Base-by-base conservation (phyloP, 1,140 invertebrate species). In the Heliconius eleuchia region DNA sequence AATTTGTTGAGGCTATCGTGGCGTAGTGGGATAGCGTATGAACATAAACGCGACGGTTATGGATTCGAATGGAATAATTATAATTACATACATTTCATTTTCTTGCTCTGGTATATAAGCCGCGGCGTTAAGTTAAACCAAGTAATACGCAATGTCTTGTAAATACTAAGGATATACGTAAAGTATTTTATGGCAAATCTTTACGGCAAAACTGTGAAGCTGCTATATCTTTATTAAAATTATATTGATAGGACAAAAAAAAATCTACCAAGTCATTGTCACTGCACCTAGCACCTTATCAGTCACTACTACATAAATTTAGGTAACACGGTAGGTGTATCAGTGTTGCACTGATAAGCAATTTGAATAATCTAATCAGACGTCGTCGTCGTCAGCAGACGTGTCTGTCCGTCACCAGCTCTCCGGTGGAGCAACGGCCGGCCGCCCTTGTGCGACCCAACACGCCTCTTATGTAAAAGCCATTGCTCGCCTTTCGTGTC, bases 381-480 rank as follows among this genome's bases (percentile, higher is more conserved):
- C n/a, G 60, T 71, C 23, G 74, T 34, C 78, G 71, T 73, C 52
- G n/a, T 71, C 34, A 73, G 74, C 42, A 66, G 60, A 66, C 76
- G 50, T 80, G 27, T 83, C 79, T 80, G 76, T 75, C 71, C 27
- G 55, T 76, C 50, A 75, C 39, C 71, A 76, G 18, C 42, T 80
- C 79, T 73, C 39, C 79, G 60, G 78, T 83, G 84, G 88, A 85
- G 81, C 89, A 90, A 89, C 78, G 89, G 81, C 89, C 89, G 84
- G 77, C 80, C 86, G 89, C 89, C 89, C 89, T 90, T 90, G 88
- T 82, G 81, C 87, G 88, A 85, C 89, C 87, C 79, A 83, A 80
- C 83, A 80, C 84, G 83, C 76, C 85, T 86, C 87, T 88, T 89
- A 89, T 87, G 88, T 86, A 88, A 88, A 90, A 86, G 72, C 84